Percentiles rank a stretch among this genome's conserved stretches.
These are phyloP conservation scores for Trichonephila clavata DNA, from an alignment of 1,140 invertebrate genomes.

Conservation along the genomic window DNA sequence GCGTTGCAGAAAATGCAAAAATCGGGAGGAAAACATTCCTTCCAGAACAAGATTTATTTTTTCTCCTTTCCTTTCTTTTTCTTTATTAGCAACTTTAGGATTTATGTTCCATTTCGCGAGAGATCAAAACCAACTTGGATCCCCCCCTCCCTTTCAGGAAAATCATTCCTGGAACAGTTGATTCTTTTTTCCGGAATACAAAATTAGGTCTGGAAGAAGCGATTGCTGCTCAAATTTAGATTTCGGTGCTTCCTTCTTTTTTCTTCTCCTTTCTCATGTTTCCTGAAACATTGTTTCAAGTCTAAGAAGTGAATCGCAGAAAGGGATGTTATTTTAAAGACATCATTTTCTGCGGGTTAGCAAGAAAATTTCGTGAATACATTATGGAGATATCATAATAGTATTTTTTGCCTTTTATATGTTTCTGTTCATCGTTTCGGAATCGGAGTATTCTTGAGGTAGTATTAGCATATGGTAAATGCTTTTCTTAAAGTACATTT, in stretches of 20 bases:
- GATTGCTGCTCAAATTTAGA: constrained; percentile 17
- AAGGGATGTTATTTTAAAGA: neutral
- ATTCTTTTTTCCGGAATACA: constrained; percentile 20
- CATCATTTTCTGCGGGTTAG: neutral
- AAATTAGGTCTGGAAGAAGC: constrained; percentile 9
- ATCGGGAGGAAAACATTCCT: neutral
- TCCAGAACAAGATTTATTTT: neutral
- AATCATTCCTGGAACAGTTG: constrained; percentile 6
- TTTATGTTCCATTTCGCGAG: constrained; percentile 27
- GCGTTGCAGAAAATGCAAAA: neutral
- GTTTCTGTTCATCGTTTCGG: too few relatives aligned
- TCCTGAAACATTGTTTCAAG: neutral
- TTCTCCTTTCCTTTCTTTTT: neutral
- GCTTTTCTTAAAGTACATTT: too few relatives aligned
- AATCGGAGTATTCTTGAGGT: too few relatives aligned
- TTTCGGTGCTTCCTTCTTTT: neutral
- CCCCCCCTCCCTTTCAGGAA: neutral
- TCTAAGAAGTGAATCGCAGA: neutral
- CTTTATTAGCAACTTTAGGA: constrained; percentile 25
- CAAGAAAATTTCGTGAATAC: too few relatives aligned
- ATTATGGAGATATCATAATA: too few relatives aligned
- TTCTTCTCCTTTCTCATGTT: neutral
- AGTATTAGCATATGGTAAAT: too few relatives aligned
- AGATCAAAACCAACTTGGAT: constrained; percentile 31
- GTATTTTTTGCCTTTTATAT: too few relatives aligned